These are phyloP conservation scores for Triplophysa yarkandensis DNA, from an alignment of 2,797 vertebrate genomes.

Conservation along the genomic window DNA sequence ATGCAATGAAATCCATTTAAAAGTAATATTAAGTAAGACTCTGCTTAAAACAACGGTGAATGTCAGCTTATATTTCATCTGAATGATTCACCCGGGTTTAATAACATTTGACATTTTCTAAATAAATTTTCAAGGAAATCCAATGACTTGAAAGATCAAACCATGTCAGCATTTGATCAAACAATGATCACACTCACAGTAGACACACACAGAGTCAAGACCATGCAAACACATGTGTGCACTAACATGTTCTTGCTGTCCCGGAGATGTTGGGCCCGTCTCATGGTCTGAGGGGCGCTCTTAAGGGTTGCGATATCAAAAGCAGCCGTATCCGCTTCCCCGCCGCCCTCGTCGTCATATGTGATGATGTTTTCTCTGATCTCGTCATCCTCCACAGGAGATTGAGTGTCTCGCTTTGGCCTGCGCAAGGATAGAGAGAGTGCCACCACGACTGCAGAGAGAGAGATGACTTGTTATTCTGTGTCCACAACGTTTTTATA, in stretches of 20 bases:
- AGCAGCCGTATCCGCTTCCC: conserved; percentile 89
- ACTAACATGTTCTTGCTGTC: conserved; percentile 75
- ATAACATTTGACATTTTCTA: conserved; percentile 13
- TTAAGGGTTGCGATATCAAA: conserved; percentile 88
- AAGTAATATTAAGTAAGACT: too few species aligned
- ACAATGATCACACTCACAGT: neutral
- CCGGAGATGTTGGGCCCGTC: conserved; percentile 70
- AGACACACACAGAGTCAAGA: conserved; percentile 6
- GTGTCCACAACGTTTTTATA: too few species aligned
- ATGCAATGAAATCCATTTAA: too few species aligned
- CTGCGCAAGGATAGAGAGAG: conserved; percentile 77
- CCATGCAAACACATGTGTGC: neutral
- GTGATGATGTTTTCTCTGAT: conserved; percentile 83
- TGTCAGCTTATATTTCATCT: neutral
- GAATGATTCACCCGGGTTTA: neutral
- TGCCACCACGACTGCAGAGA: conserved; percentile 72
- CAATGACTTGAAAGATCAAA: conserved; percentile 23
- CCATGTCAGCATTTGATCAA: conserved; percentile 23
- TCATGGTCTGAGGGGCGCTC: conserved; percentile 73
- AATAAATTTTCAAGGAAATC: conserved; percentile 24
- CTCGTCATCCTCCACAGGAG: conserved; percentile 77
- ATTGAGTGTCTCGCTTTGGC: conserved; percentile 76
- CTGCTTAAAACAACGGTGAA: neutral
- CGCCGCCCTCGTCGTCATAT: conserved; percentile 90
- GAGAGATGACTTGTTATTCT: conserved; percentile 39